A percentile compares a stretch with the other conserved stretches of the same genome.
phyloP scores from a whole-genome alignment of 2,113 vertebrate species.

The Pitta sordida region DNA sequence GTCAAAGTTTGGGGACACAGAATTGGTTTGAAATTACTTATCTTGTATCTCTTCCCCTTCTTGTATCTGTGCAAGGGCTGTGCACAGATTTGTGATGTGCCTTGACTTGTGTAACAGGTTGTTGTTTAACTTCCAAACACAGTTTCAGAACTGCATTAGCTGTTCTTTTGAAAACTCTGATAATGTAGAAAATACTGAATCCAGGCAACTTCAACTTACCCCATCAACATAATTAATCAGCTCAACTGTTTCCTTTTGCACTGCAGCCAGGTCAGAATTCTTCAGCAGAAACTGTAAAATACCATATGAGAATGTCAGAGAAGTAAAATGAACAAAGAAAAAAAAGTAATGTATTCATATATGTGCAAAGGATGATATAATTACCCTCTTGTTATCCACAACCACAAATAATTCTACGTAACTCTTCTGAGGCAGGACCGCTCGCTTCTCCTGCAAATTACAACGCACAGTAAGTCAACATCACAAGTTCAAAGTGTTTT shows the following conservation, averaged over 20 bases:
- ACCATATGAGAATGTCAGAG: not conserved
- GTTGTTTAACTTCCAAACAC: not conserved
- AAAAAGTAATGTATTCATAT: not conserved
- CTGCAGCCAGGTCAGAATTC: slow-evolving; percentile 55
- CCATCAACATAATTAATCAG: slow-evolving; percentile 82
- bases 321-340: not conserved
- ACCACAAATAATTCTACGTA: slow-evolving; percentile 85
- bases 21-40: not conserved
- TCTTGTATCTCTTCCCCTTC: not conserved
- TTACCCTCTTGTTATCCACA: slow-evolving; percentile 83
- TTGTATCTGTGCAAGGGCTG: not conserved
- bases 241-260: slow-evolving; percentile 77
- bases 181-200: not conserved
- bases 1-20: not conserved
- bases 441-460: slow-evolving; percentile 75
- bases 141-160: not conserved
- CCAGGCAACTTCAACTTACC: slow-evolving; percentile 68
- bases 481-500: not conserved
- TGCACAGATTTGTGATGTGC: not conserved
- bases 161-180: not conserved
- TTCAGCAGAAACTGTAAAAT: slow-evolving; percentile 73
- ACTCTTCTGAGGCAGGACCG: slow-evolving; percentile 74
- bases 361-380: not conserved
- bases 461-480: not conserved
- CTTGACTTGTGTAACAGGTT: not conserved